A percentile compares a stretch with the other conserved stretches of the same genome.
Evolutionary conservation across 1,140 invertebrate species (phyloP).

Genomic region (Hydropsyche tenuis): DNA sequence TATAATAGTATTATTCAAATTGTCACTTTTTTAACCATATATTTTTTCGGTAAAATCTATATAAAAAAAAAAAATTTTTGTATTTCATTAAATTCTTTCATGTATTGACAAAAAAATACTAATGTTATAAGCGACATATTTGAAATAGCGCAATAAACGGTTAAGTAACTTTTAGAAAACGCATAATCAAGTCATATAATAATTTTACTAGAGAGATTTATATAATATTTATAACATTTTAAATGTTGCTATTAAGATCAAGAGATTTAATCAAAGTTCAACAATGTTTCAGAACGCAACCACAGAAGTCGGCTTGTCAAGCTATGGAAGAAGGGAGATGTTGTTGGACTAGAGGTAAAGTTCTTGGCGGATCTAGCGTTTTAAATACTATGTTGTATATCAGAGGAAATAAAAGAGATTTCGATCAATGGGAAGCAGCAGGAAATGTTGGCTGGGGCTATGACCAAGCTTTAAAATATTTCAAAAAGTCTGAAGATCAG

Average conservation of each 20-base stretch:
- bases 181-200: no score
- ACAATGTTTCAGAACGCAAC: conserved; percentile 72
- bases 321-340: conserved; percentile 82
- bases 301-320: conserved; percentile 83
- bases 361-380: conserved; percentile 86
- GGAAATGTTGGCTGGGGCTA: conserved; percentile 92
- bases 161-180: no score
- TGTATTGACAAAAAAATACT: no score
- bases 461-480: conserved; percentile 86
- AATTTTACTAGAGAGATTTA: no score
- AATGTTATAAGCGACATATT: no score
- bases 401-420: conserved; percentile 88
- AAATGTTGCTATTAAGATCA: neutral
- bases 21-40: no score
- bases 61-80: no score
- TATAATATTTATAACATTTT: no score
- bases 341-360: conserved; percentile 85
- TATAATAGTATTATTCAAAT: no score
- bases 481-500: conserved; percentile 86
- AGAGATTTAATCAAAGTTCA: neutral
- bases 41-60: no score
- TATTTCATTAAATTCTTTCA: no score
- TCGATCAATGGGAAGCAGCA: conserved; percentile 85
- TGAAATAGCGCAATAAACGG: no score
- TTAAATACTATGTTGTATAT: conserved; percentile 93